Evolutionary conservation across 2,888 invertebrate species (phyloP).

Genomic region (Caenorhabditis virilis): DNA sequence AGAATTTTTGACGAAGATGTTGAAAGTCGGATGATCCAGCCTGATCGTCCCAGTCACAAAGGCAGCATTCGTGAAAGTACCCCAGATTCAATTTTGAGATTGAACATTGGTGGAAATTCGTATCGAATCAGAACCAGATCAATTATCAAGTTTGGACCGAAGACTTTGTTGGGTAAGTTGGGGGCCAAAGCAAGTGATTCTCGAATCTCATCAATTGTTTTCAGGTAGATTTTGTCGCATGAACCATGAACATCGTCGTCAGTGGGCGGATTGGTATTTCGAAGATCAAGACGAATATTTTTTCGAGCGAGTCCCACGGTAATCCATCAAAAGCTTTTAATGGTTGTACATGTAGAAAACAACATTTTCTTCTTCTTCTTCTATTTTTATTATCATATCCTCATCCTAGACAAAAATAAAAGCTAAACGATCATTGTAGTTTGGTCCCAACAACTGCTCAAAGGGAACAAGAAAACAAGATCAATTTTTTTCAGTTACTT

Average conservation of each 20-base stretch:
- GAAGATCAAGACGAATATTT: slow-evolving; percentile 66
- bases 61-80: slow-evolving; percentile 40
- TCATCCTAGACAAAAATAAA: no score
- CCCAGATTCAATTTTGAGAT: slow-evolving; percentile 62
- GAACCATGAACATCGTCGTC: slow-evolving; percentile 65
- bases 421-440: no score
- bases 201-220: no score
- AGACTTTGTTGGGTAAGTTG: slow-evolving; percentile 50
- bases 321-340: not conserved
- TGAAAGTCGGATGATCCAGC: slow-evolving; percentile 49
- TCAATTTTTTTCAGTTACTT: slow-evolving; percentile 65
- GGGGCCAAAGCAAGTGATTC: no score
- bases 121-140: slow-evolving; percentile 64
- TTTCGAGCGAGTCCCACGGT: slow-evolving; percentile 66
- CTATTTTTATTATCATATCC: no score
- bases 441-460: no score
- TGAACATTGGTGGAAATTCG: slow-evolving; percentile 65
- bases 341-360: no score
- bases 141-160: slow-evolving; percentile 64
- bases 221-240: slow-evolving; percentile 58
- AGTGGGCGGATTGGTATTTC: slow-evolving; percentile 66
- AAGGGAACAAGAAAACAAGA: no score
- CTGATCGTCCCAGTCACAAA: slow-evolving; percentile 51
- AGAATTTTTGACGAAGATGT: slow-evolving; percentile 52
- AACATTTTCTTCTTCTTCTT: no score